Evolutionary conservation across 2,888 invertebrate genomes (phyloP).

Genomic region (Caenorhabditis panamensis): DNA sequence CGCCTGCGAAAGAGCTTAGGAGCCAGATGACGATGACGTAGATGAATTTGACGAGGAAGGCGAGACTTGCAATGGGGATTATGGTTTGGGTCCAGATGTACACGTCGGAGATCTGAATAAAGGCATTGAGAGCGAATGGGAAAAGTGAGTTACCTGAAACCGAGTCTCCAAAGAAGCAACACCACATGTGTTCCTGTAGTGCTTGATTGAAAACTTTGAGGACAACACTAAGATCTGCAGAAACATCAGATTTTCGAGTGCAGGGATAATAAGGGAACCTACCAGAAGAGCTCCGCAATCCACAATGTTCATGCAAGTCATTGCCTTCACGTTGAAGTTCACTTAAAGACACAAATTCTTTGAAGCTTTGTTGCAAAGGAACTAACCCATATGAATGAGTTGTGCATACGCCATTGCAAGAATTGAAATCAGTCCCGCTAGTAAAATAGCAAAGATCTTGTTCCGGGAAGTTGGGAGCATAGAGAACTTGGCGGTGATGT

Average conservation of each 20-base stretch:
- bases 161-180: constrained; percentile 8
- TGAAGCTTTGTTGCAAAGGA: neutral
- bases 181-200: constrained; percentile 28
- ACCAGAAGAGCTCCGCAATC: constrained; percentile 38
- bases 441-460: neutral
- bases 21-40: constrained; percentile 29
- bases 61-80: constrained; percentile 22
- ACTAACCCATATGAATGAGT: constrained; percentile 21
- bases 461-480: constrained; percentile 1
- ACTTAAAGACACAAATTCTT: constrained; percentile 21
- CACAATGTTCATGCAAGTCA: constrained; percentile 43
- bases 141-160: constrained; percentile 22
- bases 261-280: neutral
- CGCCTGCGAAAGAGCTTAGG: constrained; percentile 10
- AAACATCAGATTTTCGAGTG: neutral
- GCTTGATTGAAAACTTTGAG: constrained; percentile 33
- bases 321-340: constrained; percentile 7
- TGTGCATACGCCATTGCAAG: constrained; percentile 27
- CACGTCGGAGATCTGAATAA: constrained; percentile 42
- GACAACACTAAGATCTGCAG: constrained; percentile 24
- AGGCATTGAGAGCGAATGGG: neutral
- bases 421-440: constrained; percentile 7
- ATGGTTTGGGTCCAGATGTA: constrained; percentile 50
- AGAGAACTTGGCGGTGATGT: constrained; percentile 9
- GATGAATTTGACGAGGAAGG: constrained; percentile 39